These are phyloP conservation scores for Ichneumoninae sp. DNA, from an alignment of 2,888 invertebrate species.

Conservation along the genomic window DNA sequence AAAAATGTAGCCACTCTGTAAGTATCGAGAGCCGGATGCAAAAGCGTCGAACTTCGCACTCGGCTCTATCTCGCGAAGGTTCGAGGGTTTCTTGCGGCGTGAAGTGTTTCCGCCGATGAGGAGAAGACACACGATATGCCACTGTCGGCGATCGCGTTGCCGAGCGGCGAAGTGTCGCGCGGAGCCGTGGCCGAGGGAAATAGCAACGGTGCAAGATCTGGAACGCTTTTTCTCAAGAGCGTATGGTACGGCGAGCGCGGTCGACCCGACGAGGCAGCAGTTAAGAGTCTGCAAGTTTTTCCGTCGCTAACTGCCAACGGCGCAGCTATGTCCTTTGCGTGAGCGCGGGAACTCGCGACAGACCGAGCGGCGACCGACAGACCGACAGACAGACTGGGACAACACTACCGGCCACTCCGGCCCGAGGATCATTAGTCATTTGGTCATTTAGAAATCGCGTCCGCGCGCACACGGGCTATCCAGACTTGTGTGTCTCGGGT, in stretches of 20 bases:
- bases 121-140: conserved; percentile 6
- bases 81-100: conserved; percentile 35
- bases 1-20: not conserved
- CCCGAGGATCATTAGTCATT: conserved; percentile 62
- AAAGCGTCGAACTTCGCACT: conserved; percentile 47
- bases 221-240: conserved; percentile 44
- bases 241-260: not conserved
- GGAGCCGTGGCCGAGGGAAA: conserved; percentile 2
- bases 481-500: conserved; percentile 10
- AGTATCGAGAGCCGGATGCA: conserved; percentile 18
- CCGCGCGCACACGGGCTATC: conserved; percentile 46
- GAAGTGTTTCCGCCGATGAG: conserved; percentile 39
- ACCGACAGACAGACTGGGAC: conserved; percentile 26
- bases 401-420: conserved; percentile 38
- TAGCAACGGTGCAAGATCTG: conserved; percentile 35
- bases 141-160: conserved; percentile 3
- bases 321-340: conserved; percentile 47
- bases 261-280: conserved; percentile 10
- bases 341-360: conserved; percentile 60
- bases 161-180: conserved; percentile 34
- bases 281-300: conserved; percentile 52
- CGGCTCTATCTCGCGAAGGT: not conserved
- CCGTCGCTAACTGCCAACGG: conserved; percentile 6
- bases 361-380: conserved; percentile 43
- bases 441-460: conserved; percentile 64